Evolutionary conservation across 2,888 invertebrate species (phyloP).

Genomic region (Horisme vitalbata): DNA sequence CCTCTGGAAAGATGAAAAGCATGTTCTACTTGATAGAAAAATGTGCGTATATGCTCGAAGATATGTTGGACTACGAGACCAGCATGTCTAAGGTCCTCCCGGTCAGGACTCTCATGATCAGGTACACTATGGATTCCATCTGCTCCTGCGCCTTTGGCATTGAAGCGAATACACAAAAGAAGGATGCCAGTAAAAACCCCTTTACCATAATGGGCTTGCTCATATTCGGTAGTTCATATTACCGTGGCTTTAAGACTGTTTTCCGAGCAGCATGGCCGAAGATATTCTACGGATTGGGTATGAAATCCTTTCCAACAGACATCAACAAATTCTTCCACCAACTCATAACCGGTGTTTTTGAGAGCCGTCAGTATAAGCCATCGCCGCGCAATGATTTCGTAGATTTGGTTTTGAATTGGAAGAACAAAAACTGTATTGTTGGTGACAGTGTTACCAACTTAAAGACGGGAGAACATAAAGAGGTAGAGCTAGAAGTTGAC

Average conservation of each 20-base stretch:
- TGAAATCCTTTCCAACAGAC: constrained; percentile 33
- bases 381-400: constrained; percentile 49
- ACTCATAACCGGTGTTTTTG: constrained; percentile 41
- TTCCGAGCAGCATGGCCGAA: constrained; percentile 43
- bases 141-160: constrained; percentile 45
- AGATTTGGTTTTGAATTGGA: constrained; percentile 47
- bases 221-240: constrained; percentile 31
- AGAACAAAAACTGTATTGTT: constrained; percentile 37
- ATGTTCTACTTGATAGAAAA: constrained; percentile 43
- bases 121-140: constrained; percentile 44
- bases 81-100: constrained; percentile 21
- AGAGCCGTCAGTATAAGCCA: constrained; percentile 37
- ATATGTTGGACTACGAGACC: constrained; percentile 30
- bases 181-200: constrained; percentile 33
- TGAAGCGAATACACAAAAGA: constrained; percentile 41
- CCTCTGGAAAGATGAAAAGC: constrained; percentile 39
- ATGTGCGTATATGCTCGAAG: constrained; percentile 31
- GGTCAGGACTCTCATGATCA: constrained; percentile 31
- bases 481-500: constrained; percentile 44
- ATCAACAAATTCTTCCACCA: constrained; percentile 39
- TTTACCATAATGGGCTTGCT: constrained; percentile 39
- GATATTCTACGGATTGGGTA: constrained; percentile 41
- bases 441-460: constrained; percentile 46
- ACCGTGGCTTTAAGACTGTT: constrained; percentile 29
- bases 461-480: constrained; percentile 32